phyloP scores from a whole-genome alignment of 2,888 invertebrate species.

The Drosophila hawaiiensis region DNA sequence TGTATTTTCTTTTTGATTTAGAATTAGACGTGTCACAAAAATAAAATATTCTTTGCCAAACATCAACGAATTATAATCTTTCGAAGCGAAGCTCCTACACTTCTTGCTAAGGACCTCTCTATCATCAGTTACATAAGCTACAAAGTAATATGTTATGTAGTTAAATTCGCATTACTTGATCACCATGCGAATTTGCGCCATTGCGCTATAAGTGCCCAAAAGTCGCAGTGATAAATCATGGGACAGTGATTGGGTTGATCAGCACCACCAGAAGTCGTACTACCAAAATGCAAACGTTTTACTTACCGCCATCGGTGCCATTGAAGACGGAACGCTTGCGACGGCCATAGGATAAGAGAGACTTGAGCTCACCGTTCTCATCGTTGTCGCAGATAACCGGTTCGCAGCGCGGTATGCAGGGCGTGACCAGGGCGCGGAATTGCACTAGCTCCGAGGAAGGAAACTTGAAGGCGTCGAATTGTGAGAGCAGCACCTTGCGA shows the following conservation, averaged over 20 bases:
- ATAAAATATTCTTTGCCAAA: neutral
- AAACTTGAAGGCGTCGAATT: slow-evolving; percentile 98
- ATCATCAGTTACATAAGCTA: slow-evolving; percentile 15
- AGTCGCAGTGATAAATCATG: slow-evolving; percentile 31
- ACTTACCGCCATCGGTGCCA: slow-evolving; percentile 84
- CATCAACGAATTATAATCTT: neutral
- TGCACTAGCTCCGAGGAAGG: slow-evolving; percentile 97
- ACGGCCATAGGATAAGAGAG: slow-evolving; percentile 93
- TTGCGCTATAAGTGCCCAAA: slow-evolving; percentile 29
- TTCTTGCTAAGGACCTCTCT: neutral
- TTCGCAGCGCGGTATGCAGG: slow-evolving; percentile 96
- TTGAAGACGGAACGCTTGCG: slow-evolving; percentile 89
- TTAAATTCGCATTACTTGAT: neutral
- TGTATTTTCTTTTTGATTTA: neutral
- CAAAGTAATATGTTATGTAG: neutral
- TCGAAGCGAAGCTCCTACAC: neutral
- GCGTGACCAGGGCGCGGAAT: slow-evolving; percentile 96
- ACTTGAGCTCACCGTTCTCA: slow-evolving; percentile 93
- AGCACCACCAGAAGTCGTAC: slow-evolving; percentile 23
- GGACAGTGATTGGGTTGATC: slow-evolving; percentile 32
- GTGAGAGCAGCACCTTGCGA: slow-evolving; percentile 93
- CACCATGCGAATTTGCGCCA: slow-evolving; percentile 8
- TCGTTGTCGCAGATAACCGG: slow-evolving; percentile 95
- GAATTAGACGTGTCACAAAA: neutral
- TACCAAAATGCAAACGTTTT: slow-evolving; percentile 39